Evolutionary conservation across 2,888 invertebrate species (phyloP).

Genomic region (Criorhina ranunculi): DNA sequence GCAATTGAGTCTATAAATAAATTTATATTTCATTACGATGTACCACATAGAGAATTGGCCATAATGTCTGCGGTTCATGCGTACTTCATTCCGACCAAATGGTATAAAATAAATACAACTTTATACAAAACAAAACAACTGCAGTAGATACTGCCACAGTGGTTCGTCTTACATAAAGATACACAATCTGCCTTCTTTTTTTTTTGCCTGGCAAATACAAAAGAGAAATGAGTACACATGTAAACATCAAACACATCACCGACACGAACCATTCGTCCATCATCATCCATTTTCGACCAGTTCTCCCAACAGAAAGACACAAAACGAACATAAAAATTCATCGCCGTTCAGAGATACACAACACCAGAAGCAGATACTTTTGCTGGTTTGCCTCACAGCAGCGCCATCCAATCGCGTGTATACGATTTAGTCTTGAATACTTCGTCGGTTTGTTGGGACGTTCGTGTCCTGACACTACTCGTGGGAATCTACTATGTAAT

Average conservation of each 20-base stretch:
- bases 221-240: conserved; percentile 51
- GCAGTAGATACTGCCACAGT: conserved; percentile 27
- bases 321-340: conserved; percentile 64
- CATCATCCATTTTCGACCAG: conserved; percentile 65
- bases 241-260: conserved; percentile 51
- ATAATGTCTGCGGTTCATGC: conserved; percentile 59
- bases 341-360: conserved; percentile 63
- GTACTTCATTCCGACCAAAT: conserved; percentile 39
- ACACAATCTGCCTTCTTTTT: conserved; percentile 24
- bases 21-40: conserved; percentile 42
- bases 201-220: conserved; percentile 4
- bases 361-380: conserved; percentile 64
- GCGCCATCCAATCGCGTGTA: conserved; percentile 72
- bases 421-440: conserved; percentile 82
- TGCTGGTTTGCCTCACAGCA: conserved; percentile 64
- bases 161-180: conserved; percentile 36
- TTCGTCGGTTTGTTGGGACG: conserved; percentile 83
- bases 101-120: conserved; percentile 50
- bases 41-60: conserved; percentile 16
- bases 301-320: conserved; percentile 42
- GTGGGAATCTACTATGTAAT: conserved; percentile 70
- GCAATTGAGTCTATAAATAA: conserved; percentile 56
- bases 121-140: conserved; percentile 41
- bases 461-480: conserved; percentile 77
- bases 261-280: conserved; percentile 53